These are phyloP conservation scores for Oreortyx pictus DNA, from an alignment of 2,797 vertebrate genomes.

Conservation along the genomic window DNA sequence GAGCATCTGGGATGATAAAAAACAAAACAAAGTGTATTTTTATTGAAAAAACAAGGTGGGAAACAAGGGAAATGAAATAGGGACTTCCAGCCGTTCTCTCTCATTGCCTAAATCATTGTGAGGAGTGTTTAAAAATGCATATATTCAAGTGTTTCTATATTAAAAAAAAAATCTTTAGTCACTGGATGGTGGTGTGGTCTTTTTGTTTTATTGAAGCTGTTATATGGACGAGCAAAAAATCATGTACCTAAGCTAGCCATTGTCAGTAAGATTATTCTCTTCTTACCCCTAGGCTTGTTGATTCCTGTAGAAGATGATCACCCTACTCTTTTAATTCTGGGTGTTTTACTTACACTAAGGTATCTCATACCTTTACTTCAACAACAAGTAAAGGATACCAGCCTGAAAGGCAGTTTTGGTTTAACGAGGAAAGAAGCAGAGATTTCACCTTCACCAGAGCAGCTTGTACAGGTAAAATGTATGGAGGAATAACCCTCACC, in stretches of 20 bases:
- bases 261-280: background rate
- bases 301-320: conserved; percentile 91
- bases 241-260: background rate
- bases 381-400: conserved; percentile 93
- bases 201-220: background rate
- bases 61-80: background rate
- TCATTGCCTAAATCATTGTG: background rate
- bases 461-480: conserved; percentile 88
- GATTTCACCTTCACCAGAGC: conserved; percentile 91
- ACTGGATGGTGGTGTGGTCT: background rate
- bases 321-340: conserved; percentile 89
- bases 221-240: background rate
- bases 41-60: background rate
- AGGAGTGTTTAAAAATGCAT: background rate
- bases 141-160: background rate
- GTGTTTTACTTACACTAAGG: conserved; percentile 92
- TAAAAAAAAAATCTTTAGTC: background rate
- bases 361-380: conserved; percentile 95
- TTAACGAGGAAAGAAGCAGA: conserved; percentile 94
- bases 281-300: conserved; percentile 84
- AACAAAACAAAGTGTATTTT: background rate
- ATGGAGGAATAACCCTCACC: background rate
- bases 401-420: conserved; percentile 97
- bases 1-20: background rate
- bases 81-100: background rate